phyloP scores from a whole-genome alignment of 1,140 invertebrate genomes.

The Muscidifurax raptorellus region DNA sequence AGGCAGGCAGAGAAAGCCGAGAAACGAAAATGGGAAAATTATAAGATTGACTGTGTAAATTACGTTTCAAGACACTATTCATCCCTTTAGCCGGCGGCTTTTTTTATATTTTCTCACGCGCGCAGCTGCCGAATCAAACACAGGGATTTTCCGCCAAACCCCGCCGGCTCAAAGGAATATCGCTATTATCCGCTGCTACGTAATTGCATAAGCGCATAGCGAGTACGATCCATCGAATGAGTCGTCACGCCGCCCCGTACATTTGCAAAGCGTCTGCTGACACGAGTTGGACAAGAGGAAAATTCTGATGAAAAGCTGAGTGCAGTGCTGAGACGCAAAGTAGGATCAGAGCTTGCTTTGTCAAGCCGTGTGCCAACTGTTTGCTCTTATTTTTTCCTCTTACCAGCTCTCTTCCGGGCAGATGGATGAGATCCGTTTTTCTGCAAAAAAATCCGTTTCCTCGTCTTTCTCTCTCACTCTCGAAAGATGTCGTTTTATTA shows the following conservation, averaged over 20 bases:
- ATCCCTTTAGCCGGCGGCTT: conserved; percentile 49
- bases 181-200: too few relatives aligned
- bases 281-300: neutral
- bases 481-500: conserved; percentile 69
- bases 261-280: conserved; percentile 14
- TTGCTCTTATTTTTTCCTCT: conserved; percentile 9
- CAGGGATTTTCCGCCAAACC: neutral
- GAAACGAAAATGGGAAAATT: conserved; percentile 72
- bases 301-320: neutral
- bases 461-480: conserved; percentile 54
- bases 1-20: conserved; percentile 25
- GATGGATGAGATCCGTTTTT: conserved; percentile 60
- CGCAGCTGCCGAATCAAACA: conserved; percentile 24
- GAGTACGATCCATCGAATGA: neutral
- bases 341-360: conserved; percentile 27
- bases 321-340: conserved; percentile 16
- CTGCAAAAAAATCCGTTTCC: conserved; percentile 63
- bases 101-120: neutral
- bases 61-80: conserved; percentile 66
- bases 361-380: conserved; percentile 5
- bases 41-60: conserved; percentile 71
- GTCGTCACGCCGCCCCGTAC: neutral
- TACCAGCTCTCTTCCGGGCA: conserved; percentile 11
- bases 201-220: too few relatives aligned
- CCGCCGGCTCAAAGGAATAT: too few relatives aligned